Evolutionary conservation across 2,888 invertebrate genomes (phyloP), one percentile per base, ranked within the genome.

Genomic region (Tetropium fuscum): DNA sequence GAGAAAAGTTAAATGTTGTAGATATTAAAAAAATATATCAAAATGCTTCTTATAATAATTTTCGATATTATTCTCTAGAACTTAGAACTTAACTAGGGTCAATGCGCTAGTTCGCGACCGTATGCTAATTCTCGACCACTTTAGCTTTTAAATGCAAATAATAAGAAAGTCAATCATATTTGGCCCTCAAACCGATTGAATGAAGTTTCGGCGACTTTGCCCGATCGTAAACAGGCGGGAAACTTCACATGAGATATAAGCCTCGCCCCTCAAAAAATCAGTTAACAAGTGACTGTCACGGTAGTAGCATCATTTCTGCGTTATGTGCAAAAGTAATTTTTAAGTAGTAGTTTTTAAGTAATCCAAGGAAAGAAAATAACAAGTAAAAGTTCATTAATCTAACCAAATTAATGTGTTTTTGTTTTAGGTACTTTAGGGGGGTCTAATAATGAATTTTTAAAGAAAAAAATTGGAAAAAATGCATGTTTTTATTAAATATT

Each of bases 41-140:
- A n/a, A n/a, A n/a, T n/a, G n/a, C n/a, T n/a, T n/a, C n/a, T n/a
- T n/a, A n/a, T n/a, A n/a, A n/a, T n/a, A n/a, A n/a, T n/a, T n/a
- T n/a, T n/a, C n/a, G n/a, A n/a, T n/a, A n/a, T n/a, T n/a, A n/a
- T n/a, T n/a, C n/a, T n/a, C n/a, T n/a, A n/a, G n/a, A n/a, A n/a
- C n/a, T n/a, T n/a, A n/a, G n/a, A n/a, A n/a, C n/a, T n/a, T n/a
- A n/a, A n/a, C n/a, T 38, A 38, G 16, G 38, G 36, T 36, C 36
- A 36, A 36, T 36, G 36, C 36, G 36, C 13, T 36, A 36, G 36
- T 36, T 36, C 15, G 8, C 36, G 36, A 36, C 36, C 36, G 6
- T 22, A 6, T 6, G 22, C 22, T 22, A 22, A 22, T 22, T 22
- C 22, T 22, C 22, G 22, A 22, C 22, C 22, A 22, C 22, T 22